phyloP scores from a whole-genome alignment of 2,797 vertebrate genomes.

The Carapus acus region DNA sequence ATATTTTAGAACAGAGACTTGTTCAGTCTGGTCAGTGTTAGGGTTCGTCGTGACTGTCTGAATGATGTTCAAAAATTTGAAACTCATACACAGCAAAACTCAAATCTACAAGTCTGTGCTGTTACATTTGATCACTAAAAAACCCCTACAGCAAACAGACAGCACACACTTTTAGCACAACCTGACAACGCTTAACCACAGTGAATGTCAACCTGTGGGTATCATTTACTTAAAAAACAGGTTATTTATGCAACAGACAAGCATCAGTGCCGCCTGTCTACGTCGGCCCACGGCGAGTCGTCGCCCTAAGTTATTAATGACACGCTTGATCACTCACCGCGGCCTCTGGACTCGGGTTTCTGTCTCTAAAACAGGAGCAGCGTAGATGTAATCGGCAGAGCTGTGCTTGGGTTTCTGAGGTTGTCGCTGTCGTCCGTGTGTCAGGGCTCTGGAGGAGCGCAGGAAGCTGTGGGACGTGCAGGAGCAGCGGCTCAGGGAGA shows the following conservation, averaged over 20 bases:
- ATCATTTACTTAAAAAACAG: too few species aligned
- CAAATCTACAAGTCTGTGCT: too few species aligned
- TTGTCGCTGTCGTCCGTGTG: background rate
- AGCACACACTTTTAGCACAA: too few species aligned
- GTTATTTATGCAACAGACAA: background rate
- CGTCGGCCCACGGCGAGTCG: conserved; percentile 1
- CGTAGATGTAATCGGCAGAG: conserved; percentile 33
- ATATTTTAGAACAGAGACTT: too few species aligned
- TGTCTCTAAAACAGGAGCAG: conserved; percentile 25
- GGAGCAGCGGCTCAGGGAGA: conserved; percentile 78
- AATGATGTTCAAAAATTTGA: too few species aligned
- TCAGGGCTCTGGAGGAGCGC: conserved; percentile 83
- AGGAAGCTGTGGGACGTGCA: conserved; percentile 75
- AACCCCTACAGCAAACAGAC: too few species aligned
- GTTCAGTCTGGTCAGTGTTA: too few species aligned
- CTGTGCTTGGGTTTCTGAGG: conserved; percentile 7
- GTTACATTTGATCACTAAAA: too few species aligned
- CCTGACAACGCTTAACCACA: too few species aligned
- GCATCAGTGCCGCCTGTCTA: conserved; percentile 6
- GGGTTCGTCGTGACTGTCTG: too few species aligned
- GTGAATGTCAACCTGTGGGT: too few species aligned
- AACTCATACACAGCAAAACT: too few species aligned
- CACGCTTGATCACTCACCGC: conserved; percentile 50
- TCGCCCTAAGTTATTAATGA: conserved; percentile 63
- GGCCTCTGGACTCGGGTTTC: conserved; percentile 55